Evolutionary conservation across 1,140 invertebrate genomes (phyloP).

Genomic region (Brachionus rotundiformis): DNA sequence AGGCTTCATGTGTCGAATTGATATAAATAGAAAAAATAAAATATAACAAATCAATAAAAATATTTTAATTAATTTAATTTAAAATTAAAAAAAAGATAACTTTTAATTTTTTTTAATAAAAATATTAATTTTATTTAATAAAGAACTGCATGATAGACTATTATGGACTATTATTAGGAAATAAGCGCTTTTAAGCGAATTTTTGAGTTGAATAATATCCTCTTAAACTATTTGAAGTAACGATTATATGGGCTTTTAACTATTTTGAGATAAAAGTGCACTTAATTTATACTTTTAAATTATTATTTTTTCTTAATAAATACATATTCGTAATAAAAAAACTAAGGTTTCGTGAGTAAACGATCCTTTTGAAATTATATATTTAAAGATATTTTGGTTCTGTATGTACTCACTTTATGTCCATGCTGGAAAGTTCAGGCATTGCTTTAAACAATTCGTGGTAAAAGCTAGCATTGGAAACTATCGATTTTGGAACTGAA

Average conservation of each 20-base stretch:
- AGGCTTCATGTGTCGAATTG: neutral
- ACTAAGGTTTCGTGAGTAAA: too few species aligned
- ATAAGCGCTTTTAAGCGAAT: neutral
- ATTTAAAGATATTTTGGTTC: neutral
- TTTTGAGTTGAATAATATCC: neutral
- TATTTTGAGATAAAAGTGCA: too few species aligned
- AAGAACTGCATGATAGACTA: too few species aligned
- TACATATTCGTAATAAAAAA: neutral
- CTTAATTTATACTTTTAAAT: neutral
- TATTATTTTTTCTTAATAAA: neutral
- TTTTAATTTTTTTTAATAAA: too few species aligned
- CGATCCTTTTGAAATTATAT: too few species aligned
- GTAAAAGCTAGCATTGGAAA: neutral
- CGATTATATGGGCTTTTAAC: too few species aligned
- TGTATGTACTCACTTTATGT: neutral
- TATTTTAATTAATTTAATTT: too few species aligned
- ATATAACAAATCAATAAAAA: too few species aligned
- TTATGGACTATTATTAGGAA: too few species aligned
- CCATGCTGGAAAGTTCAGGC: slow-evolving; percentile 34
- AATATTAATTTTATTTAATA: too few species aligned
- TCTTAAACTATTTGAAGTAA: too few species aligned
- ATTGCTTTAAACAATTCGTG: slow-evolving; percentile 34
- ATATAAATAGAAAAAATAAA: neutral
- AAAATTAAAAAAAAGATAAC: too few species aligned
- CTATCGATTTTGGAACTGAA: neutral